Conservation (phyloP, 1,140 invertebrate species). For the Reticulitermes speratus region DNA sequence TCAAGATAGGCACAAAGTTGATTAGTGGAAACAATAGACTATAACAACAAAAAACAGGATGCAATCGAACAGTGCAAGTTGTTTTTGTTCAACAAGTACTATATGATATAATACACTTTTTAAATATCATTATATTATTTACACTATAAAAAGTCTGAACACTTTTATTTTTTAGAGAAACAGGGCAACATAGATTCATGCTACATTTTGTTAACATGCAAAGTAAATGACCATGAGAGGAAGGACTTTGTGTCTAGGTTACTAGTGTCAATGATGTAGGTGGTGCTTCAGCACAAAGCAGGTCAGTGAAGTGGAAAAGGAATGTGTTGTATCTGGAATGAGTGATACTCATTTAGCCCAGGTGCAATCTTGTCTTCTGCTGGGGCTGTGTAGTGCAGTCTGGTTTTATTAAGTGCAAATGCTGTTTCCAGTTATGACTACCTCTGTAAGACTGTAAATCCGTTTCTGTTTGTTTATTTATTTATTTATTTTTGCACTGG, state of each 20-base stretch:
- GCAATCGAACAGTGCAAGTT: conserved; percentile 29
- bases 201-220: neutral
- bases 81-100: conserved; percentile 31
- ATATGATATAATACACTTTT: conserved; percentile 30
- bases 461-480: too few species aligned
- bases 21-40: conserved; percentile 35
- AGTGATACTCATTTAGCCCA: too few species aligned
- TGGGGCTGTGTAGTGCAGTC: too few species aligned
- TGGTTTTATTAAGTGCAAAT: too few species aligned
- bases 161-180: conserved; percentile 25
- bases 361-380: too few species aligned
- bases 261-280: neutral
- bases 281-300: neutral
- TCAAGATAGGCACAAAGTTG: conserved; percentile 44
- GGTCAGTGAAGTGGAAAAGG: neutral
- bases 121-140: conserved; percentile 32
- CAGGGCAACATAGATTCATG: neutral
- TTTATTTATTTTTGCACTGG: too few species aligned
- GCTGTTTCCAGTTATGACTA: too few species aligned
- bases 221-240: neutral
- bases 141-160: conserved; percentile 34
- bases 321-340: neutral
- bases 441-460: too few species aligned
- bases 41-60: conserved; percentile 34
- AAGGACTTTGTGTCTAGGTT: neutral